A percentile compares a stretch with the other conserved stretches of the same genome.
Conservation (phyloP, 2,797 vertebrate genomes). For the Trachops cirrhosus region DNA sequence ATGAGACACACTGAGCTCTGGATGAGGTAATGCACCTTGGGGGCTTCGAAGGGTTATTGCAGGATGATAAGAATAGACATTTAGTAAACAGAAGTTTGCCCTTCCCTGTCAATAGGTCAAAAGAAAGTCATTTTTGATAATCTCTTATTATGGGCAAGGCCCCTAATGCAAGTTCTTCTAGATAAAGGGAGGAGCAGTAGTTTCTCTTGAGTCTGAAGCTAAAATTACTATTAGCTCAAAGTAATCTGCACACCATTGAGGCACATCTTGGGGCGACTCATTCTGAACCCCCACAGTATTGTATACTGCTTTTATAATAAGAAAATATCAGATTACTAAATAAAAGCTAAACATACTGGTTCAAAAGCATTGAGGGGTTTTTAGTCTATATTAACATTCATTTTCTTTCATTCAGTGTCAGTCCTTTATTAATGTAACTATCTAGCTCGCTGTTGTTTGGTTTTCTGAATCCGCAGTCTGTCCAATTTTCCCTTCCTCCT, state of each 20-base stretch:
- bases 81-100: neutral
- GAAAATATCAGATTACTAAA: slow-evolving; percentile 5
- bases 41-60: neutral
- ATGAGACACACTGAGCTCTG: neutral
- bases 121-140: neutral
- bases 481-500: neutral
- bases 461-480: neutral
- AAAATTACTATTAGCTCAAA: neutral
- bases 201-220: neutral
- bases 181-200: neutral
- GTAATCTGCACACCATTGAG: neutral
- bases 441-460: neutral
- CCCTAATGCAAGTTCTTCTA: neutral
- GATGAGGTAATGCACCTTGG: neutral
- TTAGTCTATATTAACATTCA: neutral
- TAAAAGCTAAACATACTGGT: neutral
- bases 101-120: neutral
- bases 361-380: neutral
- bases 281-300: neutral
- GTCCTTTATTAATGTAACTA: neutral
- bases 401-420: neutral
- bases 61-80: neutral
- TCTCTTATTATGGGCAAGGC: neutral
- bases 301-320: neutral
- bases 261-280: neutral